A percentile compares a stretch with the other conserved stretches of the same genome.
Conservation (phyloP, 2,113 vertebrate genomes). For the Phylloscopus trochilus region DNA sequence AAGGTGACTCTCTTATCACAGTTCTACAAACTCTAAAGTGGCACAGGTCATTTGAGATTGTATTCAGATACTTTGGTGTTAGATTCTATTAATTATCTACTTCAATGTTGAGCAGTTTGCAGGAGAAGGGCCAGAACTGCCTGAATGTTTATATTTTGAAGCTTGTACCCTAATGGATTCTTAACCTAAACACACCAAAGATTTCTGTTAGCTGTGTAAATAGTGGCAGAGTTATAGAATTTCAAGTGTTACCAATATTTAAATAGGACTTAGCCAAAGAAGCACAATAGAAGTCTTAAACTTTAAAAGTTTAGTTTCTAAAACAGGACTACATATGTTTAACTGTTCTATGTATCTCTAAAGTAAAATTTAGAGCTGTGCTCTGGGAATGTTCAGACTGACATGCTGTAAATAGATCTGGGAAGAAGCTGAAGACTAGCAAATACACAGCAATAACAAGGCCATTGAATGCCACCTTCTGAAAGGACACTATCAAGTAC, state of each 20-base stretch:
- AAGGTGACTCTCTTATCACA: background rate
- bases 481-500: constrained; percentile 71
- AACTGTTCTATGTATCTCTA: constrained; percentile 69
- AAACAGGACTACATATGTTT: constrained; percentile 51
- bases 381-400: constrained; percentile 69
- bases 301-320: constrained; percentile 58
- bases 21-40: background rate
- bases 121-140: constrained; percentile 49
- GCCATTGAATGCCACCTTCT: constrained; percentile 62
- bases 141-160: constrained; percentile 63
- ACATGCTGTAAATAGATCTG: constrained; percentile 55
- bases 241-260: constrained; percentile 63
- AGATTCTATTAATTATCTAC: background rate
- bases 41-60: background rate
- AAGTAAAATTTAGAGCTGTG: constrained; percentile 65
- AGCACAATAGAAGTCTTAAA: constrained; percentile 75
- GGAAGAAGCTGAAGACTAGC: constrained; percentile 43
- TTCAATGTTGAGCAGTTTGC: background rate
- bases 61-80: background rate
- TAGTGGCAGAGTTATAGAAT: constrained; percentile 57
- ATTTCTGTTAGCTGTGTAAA: constrained; percentile 71
- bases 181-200: constrained; percentile 76
- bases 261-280: constrained; percentile 77
- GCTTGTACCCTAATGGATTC: constrained; percentile 55
- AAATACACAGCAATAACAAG: constrained; percentile 54